A percentile compares a stretch with the other conserved stretches of the same genome.
phyloP scores from a whole-genome alignment of 2,113 vertebrate genomes.

The Pampusana beccarii region DNA sequence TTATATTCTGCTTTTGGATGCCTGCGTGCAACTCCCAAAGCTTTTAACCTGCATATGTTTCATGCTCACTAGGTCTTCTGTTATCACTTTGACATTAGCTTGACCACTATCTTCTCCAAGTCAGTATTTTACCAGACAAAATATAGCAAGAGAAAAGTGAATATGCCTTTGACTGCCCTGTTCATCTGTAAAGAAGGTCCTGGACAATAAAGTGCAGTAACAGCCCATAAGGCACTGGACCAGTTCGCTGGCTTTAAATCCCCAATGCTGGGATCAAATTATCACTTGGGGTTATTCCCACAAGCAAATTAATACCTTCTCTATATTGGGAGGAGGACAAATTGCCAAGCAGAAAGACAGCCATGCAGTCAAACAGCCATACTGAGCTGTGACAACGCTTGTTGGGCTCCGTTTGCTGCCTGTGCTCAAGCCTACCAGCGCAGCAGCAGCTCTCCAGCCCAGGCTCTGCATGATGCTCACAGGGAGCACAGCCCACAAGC shows the following conservation, averaged over 20 bases:
- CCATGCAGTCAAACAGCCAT: too few relatives aligned
- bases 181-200: neutral
- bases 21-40: fast-evolving
- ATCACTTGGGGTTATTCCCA: neutral
- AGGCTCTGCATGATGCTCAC: fast-evolving
- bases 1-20: neutral
- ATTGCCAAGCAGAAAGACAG: neutral
- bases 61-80: neutral
- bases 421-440: fast-evolving
- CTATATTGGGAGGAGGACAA: neutral
- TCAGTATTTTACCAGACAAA: neutral
- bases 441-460: neutral
- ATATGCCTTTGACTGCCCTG: too few relatives aligned
- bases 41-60: neutral
- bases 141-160: neutral
- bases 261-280: neutral
- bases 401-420: neutral
- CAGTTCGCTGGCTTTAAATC: neutral
- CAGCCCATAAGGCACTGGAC: neutral
- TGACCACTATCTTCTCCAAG: neutral
- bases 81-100: neutral
- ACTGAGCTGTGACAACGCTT: neutral
- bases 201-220: neutral
- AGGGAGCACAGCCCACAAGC: fast-evolving
- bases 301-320: neutral